Conservation (phyloP, 1,140 invertebrate species). For the Scaptodrosophila lebanonensis region DNA sequence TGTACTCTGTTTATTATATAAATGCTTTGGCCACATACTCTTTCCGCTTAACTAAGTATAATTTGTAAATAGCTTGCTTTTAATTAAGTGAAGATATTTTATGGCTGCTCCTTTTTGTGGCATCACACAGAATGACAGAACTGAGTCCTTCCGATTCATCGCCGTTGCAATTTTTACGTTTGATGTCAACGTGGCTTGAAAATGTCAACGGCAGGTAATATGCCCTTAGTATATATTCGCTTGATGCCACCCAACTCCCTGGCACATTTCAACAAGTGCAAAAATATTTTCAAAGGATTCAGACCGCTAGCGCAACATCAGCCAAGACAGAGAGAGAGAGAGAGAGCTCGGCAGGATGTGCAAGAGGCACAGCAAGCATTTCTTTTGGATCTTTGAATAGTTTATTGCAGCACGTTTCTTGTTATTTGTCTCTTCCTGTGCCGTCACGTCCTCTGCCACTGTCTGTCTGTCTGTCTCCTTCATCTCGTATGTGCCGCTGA, state of each 20-base stretch:
- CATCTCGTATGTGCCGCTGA: no score
- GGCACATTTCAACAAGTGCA: slow-evolving; percentile 19
- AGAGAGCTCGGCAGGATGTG: no score
- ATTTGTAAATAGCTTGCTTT: no score
- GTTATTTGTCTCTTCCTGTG: slow-evolving; percentile 15
- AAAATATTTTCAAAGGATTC: slow-evolving; percentile 13
- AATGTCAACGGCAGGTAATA: slow-evolving; percentile 71
- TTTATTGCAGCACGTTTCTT: not conserved
- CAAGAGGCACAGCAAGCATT: slow-evolving; percentile 5
- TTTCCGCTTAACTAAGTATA: no score
- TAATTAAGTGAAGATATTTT: no score
- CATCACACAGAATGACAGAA: no score
- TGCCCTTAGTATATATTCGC: slow-evolving; percentile 50
- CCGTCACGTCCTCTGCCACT: slow-evolving; percentile 15
- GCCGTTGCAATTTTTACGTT: no score
- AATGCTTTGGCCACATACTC: no score
- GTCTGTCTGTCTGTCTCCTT: slow-evolving; percentile 24
- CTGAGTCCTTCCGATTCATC: slow-evolving; percentile 57
- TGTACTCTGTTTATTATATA: no score
- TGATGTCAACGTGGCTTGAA: slow-evolving; percentile 24
- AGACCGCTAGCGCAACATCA: not conserved
- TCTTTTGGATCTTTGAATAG: not conserved
- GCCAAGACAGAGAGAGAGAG: not conserved
- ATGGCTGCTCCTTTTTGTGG: no score
- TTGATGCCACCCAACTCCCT: slow-evolving; percentile 23